Evolutionary conservation across 2,888 invertebrate genomes (phyloP).

Genomic region (Sinhomidia bicolor): DNA sequence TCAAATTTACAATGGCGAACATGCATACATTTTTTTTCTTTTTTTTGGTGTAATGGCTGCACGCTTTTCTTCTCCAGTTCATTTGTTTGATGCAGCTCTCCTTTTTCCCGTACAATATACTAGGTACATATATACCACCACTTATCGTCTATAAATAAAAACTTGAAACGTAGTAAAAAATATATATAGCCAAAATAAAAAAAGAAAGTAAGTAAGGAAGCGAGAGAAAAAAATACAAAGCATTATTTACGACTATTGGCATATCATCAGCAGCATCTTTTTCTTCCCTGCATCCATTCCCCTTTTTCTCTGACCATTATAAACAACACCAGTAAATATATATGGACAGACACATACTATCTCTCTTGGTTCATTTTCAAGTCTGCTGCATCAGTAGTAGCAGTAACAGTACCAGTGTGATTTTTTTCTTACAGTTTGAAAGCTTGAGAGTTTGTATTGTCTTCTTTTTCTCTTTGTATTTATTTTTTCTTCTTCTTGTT

Average conservation of each 20-base stretch:
- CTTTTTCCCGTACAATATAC: neutral
- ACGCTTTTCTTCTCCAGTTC: neutral
- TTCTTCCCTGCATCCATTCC: too few relatives aligned
- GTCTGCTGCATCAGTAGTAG: neutral
- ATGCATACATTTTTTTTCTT: neutral
- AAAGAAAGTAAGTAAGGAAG: neutral
- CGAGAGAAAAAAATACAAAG: constrained; percentile 38
- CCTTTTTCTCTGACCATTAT: constrained; percentile 21
- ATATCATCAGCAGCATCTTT: too few relatives aligned
- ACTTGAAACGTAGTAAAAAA: too few relatives aligned
- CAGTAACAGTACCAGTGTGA: too few relatives aligned
- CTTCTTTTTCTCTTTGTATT: neutral
- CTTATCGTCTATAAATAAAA: neutral
- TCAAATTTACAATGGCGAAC: constrained; percentile 1
- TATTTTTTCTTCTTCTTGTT: neutral
- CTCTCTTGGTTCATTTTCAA: neutral
- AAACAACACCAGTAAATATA: neutral
- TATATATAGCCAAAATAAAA: neutral
- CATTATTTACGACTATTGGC: constrained; percentile 66
- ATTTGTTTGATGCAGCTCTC: neutral
- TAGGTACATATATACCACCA: neutral
- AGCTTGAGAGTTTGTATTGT: neutral
- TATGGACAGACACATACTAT: constrained; percentile 12
- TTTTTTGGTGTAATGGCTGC: neutral
- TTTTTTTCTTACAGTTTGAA: constrained; percentile 1